Percentiles rank a stretch among this genome's conserved stretches.
Evolutionary conservation across 1,140 invertebrate genomes (phyloP).

Genomic region (Sarcophaga peregrina): DNA sequence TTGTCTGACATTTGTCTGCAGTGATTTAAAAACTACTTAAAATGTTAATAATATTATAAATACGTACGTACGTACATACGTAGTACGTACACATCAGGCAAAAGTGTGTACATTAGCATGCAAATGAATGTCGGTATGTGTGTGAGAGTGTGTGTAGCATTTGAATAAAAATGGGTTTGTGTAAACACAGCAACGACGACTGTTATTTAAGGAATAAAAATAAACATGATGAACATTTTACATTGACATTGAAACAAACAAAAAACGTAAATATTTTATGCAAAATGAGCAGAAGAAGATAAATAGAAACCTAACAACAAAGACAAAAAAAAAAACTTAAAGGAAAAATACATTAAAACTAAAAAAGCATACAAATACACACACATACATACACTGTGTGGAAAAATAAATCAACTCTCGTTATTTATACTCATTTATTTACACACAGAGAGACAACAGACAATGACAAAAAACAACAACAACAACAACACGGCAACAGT

Average conservation of each 20-base stretch:
- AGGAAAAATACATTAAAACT: not conserved
- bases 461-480: slow-evolving; percentile 21
- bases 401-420: not conserved
- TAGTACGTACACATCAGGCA: not conserved
- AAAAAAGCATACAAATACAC: not conserved
- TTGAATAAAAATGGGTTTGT: no score
- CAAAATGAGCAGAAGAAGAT: not conserved
- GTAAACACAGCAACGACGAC: not conserved
- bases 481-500: slow-evolving; percentile 19
- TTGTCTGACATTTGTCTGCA: slow-evolving; percentile 66
- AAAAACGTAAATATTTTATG: not conserved
- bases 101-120: not conserved
- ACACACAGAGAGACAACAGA: slow-evolving; percentile 26
- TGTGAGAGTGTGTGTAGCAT: no score
- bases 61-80: not conserved
- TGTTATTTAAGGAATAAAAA: not conserved
- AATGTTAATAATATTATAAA: slow-evolving; percentile 65
- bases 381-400: not conserved
- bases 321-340: no score
- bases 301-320: slow-evolving; percentile 1
- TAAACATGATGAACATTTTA: slow-evolving; percentile 27
- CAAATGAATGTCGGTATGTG: not conserved
- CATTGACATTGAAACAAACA: slow-evolving; percentile 40
- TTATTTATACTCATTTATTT: slow-evolving; percentile 43
- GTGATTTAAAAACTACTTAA: slow-evolving; percentile 67